Conservation (phyloP, 2,113 vertebrate genomes). For the Terrapene triunguis region DNA sequence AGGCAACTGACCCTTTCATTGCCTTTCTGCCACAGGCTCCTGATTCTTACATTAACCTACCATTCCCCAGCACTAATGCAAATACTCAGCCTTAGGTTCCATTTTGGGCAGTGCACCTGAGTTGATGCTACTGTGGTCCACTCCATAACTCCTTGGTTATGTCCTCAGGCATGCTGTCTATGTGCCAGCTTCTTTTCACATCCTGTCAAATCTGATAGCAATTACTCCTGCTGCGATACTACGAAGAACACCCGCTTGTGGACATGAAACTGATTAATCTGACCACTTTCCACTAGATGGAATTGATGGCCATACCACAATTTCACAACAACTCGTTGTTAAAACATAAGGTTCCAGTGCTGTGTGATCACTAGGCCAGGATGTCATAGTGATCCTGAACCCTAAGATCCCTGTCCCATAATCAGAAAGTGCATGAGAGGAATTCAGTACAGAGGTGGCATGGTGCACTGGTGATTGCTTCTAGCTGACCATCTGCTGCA, state of each 20-base stretch:
- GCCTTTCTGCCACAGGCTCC: not conserved
- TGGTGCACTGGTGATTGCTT: not conserved
- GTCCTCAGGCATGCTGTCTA: not conserved
- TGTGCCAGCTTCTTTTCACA: not conserved
- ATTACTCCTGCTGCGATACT: not conserved
- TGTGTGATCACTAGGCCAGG: not conserved
- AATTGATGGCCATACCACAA: conserved; percentile 56
- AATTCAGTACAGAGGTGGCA: conserved; percentile 14
- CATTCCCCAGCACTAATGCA: not conserved
- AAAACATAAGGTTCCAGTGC: conserved; percentile 33
- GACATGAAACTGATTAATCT: conserved; percentile 59
- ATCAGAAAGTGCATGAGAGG: conserved; percentile 40
- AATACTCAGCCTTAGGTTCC: not conserved
- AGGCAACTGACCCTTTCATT: not conserved
- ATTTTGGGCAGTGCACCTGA: not conserved
- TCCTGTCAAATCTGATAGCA: not conserved
- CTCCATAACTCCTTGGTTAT: not conserved
- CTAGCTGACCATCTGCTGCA: conserved; percentile 33
- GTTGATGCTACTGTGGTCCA: not conserved
- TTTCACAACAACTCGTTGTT: not conserved
- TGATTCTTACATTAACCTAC: not conserved
- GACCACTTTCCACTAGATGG: conserved; percentile 70
- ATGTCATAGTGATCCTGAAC: not conserved
- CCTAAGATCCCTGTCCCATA: conserved; percentile 22
- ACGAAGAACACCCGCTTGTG: conserved; percentile 34